A percentile compares a stretch with the other conserved stretches of the same genome.
phyloP scores from a whole-genome alignment of 2,888 invertebrate species.

The Meliscaeva auricollis region DNA sequence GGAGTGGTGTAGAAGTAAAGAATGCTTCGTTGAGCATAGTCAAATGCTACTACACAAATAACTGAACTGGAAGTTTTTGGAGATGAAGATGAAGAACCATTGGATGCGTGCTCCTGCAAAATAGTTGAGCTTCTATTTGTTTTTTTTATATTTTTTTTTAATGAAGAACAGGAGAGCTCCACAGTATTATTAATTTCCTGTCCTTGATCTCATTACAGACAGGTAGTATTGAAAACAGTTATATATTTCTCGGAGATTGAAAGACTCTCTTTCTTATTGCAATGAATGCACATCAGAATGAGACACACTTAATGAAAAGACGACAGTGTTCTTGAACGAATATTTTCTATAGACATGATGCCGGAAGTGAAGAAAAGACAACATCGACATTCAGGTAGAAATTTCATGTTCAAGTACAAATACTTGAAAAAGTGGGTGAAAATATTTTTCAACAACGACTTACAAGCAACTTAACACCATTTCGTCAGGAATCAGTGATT shows the following conservation, averaged over 20 bases:
- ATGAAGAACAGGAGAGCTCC: neutral
- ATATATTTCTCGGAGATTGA: neutral
- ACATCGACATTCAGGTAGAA: too few species aligned
- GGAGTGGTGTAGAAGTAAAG: slow-evolving; percentile 9
- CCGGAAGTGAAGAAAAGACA: neutral
- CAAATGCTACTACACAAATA: neutral
- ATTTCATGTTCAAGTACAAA: too few species aligned
- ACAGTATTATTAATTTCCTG: slow-evolving; percentile 58
- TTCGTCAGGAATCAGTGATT: too few species aligned
- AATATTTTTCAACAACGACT: too few species aligned
- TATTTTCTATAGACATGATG: neutral
- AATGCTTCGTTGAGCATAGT: slow-evolving; percentile 9
- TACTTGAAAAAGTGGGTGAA: too few species aligned
- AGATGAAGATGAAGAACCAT: slow-evolving; percentile 23
- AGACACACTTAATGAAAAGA: neutral
- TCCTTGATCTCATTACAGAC: slow-evolving; percentile 57
- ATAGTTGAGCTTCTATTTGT: slow-evolving; percentile 17
- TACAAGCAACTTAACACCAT: too few species aligned
- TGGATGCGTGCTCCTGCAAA: slow-evolving; percentile 27
- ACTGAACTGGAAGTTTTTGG: slow-evolving; percentile 7
- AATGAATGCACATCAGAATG: neutral
- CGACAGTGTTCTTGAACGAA: neutral
- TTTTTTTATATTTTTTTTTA: neutral
- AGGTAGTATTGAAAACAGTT: neutral
- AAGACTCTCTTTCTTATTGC: slow-evolving; percentile 15